These are phyloP conservation scores for Parnassius orleans DNA, from an alignment of 2,888 invertebrate genomes.

Conservation along the genomic window DNA sequence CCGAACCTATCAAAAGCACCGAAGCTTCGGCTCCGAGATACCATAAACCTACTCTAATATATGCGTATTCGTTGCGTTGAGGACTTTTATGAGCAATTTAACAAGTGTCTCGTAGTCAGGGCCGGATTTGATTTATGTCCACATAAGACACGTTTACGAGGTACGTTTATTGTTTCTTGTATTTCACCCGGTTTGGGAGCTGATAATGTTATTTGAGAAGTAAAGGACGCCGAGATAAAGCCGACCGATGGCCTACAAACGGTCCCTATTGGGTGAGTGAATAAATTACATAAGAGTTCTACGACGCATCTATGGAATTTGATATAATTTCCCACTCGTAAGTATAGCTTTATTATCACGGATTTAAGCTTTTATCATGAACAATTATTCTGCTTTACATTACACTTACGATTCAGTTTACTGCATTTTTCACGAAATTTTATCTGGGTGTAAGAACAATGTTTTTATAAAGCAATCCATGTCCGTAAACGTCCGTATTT, in stretches of 20 bases:
- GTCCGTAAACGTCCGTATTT: too few relatives aligned
- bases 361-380: slow-evolving; percentile 10
- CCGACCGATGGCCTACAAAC: slow-evolving; percentile 31
- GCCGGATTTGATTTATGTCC: slow-evolving; percentile 66
- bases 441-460: not conserved
- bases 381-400: not conserved
- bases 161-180: slow-evolving; percentile 68
- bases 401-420: not conserved
- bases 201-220: slow-evolving; percentile 65
- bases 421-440: too few relatives aligned
- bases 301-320: slow-evolving; percentile 1
- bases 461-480: too few relatives aligned
- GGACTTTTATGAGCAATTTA: slow-evolving; percentile 75
- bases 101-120: slow-evolving; percentile 68
- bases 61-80: slow-evolving; percentile 61
- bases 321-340: slow-evolving; percentile 1
- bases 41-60: slow-evolving; percentile 67
- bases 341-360: not conserved
- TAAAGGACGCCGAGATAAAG: slow-evolving; percentile 42
- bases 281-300: slow-evolving; percentile 31
- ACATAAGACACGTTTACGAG: slow-evolving; percentile 67
- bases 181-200: slow-evolving; percentile 59
- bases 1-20: slow-evolving; percentile 52
- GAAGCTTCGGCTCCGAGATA: slow-evolving; percentile 41
- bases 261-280: slow-evolving; percentile 34